Evolutionary conservation across 2,797 vertebrate genomes (phyloP), one percentile per base, ranked within the genome.

Genomic region (Nyctalus aviator): DNA sequence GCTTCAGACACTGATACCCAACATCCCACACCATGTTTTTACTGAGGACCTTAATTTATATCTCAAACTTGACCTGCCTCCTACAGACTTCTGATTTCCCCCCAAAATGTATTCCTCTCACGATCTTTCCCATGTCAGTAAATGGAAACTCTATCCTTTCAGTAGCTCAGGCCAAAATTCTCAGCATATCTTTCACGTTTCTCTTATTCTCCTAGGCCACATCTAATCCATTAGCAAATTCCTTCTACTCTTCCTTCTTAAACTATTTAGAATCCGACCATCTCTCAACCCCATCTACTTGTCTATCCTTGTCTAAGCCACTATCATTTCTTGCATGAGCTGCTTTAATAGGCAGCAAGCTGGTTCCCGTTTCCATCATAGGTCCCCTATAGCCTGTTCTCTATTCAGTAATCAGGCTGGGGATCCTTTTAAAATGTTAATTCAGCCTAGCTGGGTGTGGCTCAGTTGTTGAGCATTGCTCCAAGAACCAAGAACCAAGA

Each of bases 261-360:
- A 21, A 37, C 6, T 17, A 8, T 72, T 72, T 59, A 35, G 48
- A 87, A 81, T 86, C 35, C 64, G 66, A 78, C 30, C 27, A 13
- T 48, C 21, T 46, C 71, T 73, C 17, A 32, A 2, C 81, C 55
- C 75, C 23, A 37, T 50, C 17, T 25, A 2, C 37, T 87, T 32
- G 73, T 27, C 30, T 30, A 57, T 66, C 46, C 20, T 66, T 5
- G 9, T 62, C 20, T 12, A 71, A 81, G 32, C 4, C 3, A 25
- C 64, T 37, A 78, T 79, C 32, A 91, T 93, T 90, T 93, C 59
- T 83, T 91, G 18, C 12, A 8, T 62, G 37, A 44, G 6, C 44
- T 92, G 18, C 75, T 89, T 14, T 78, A 48, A 84, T 66, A 55
- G 44, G 4, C n/a, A 75, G 53, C 14, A 77, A 41, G 53, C n/a